A percentile compares a stretch with the other conserved stretches of the same genome.
These are phyloP conservation scores for Ophiothrix spiculata DNA, from an alignment of 35 echinoderm and acorn worm species.

Conservation along the genomic window DNA sequence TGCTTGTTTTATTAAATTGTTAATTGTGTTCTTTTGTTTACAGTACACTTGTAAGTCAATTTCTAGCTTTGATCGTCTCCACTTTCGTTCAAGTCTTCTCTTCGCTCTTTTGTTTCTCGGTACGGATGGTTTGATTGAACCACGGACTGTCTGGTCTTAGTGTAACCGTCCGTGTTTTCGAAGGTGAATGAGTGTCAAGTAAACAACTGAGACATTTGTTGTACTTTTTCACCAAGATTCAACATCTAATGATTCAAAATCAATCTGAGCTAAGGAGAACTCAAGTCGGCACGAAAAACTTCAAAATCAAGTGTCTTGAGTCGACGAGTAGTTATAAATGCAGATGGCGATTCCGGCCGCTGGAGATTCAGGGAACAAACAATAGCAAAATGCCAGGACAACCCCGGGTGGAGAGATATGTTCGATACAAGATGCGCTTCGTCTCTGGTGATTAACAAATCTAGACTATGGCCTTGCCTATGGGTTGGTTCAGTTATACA, in stretches of 20 bases:
- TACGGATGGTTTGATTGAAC: constrained; percentile 16
- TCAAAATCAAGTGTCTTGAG: constrained; percentile 18
- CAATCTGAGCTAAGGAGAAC: not conserved
- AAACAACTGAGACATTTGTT: not conserved
- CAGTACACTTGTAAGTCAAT: constrained; percentile 22
- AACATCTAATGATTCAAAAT: not conserved
- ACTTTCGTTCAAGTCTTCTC: constrained; percentile 23
- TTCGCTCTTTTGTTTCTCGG: not conserved
- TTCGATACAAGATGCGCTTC: not conserved
- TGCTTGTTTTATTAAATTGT: constrained; percentile 14
- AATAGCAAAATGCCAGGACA: constrained; percentile 41
- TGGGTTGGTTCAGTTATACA: too few relatives aligned
- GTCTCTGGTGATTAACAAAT: constrained; percentile 32
- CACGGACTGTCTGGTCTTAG: constrained; percentile 23
- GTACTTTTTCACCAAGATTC: constrained; percentile 10
- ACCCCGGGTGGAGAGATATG: constrained; percentile 7
- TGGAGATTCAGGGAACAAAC: not conserved
- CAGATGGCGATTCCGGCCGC: not conserved
- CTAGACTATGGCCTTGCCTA: constrained; percentile 35
- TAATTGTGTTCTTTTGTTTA: constrained; percentile 7
- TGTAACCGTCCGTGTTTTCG: not conserved
- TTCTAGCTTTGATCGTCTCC: constrained; percentile 4
- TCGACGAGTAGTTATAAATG: not conserved
- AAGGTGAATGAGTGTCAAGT: constrained; percentile 31
- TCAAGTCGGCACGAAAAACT: not conserved